Evolutionary conservation across 2,888 invertebrate genomes (phyloP).

Genomic region (Heliconius ismenius): DNA sequence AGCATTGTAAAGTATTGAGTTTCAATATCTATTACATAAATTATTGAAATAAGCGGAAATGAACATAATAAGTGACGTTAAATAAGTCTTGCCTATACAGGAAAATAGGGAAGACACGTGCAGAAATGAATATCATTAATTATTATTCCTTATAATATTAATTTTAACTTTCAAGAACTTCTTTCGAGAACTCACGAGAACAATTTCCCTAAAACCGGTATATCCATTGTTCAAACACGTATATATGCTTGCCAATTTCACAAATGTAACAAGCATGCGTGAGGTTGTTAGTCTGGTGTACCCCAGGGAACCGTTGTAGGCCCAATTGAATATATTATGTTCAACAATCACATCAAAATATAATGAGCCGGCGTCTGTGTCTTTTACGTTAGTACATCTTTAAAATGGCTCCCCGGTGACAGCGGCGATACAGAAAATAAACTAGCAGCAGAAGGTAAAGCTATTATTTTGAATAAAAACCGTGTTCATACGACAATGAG

Average conservation of each 20-base stretch:
- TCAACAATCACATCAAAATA: slow-evolving; percentile 34
- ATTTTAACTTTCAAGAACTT: neutral
- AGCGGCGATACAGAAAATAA: slow-evolving; percentile 12
- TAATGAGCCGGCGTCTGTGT: slow-evolving; percentile 29
- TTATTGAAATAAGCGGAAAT: neutral
- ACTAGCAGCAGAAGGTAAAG: slow-evolving; percentile 13
- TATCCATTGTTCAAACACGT: neutral
- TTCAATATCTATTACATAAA: neutral
- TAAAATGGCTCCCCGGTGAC: slow-evolving; percentile 29
- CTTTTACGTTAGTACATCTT: slow-evolving; percentile 32
- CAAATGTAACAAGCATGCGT: slow-evolving; percentile 16
- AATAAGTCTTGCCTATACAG: neutral
- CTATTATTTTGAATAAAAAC: slow-evolving; percentile 25
- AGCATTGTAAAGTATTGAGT: neutral
- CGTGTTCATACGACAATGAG: neutral
- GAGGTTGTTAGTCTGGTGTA: slow-evolving; percentile 25
- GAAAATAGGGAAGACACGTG: neutral
- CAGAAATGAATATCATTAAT: neutral
- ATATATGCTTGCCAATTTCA: slow-evolving; percentile 12
- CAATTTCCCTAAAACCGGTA: neutral
- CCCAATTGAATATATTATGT: slow-evolving; percentile 38
- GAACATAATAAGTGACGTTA: neutral
- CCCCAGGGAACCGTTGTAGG: slow-evolving; percentile 29
- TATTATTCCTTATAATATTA: neutral
- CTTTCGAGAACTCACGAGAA: neutral